Conservation (phyloP, 2,888 invertebrate genomes). For the Erebia epiphron region DNA sequence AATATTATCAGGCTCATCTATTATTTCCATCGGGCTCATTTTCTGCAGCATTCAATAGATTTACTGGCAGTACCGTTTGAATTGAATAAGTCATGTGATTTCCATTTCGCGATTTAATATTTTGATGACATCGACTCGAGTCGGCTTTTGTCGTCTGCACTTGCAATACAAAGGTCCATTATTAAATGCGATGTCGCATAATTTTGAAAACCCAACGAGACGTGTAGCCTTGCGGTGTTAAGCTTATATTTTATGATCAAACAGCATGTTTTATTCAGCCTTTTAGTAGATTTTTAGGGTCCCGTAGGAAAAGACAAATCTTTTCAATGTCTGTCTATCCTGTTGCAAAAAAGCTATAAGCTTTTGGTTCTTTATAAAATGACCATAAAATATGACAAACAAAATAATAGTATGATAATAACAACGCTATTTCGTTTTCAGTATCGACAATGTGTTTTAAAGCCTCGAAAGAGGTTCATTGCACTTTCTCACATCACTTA, state of each 20-base stretch:
- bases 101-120: slow-evolving; percentile 35
- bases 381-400: too few relatives aligned
- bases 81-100: slow-evolving; percentile 37
- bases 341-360: too few relatives aligned
- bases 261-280: background rate
- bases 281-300: background rate
- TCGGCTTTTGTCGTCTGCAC: slow-evolving; percentile 10
- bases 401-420: too few relatives aligned
- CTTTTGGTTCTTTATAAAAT: too few relatives aligned
- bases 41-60: slow-evolving; percentile 34
- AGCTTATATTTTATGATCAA: background rate
- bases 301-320: too few relatives aligned
- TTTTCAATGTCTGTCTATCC: too few relatives aligned
- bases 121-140: slow-evolving; percentile 27
- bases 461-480: background rate
- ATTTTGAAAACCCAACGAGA: background rate
- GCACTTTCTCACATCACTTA: background rate
- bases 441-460: background rate
- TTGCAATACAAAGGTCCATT: slow-evolving; percentile 21
- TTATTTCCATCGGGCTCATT: slow-evolving; percentile 33
- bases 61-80: slow-evolving; percentile 36
- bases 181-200: slow-evolving; percentile 14
- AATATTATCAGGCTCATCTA: slow-evolving; percentile 31
- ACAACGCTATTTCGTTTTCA: too few relatives aligned
- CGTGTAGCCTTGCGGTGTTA: background rate